Base-by-base conservation (phyloP, 1,140 invertebrate species). In the Thalassaphorura encarpata region DNA sequence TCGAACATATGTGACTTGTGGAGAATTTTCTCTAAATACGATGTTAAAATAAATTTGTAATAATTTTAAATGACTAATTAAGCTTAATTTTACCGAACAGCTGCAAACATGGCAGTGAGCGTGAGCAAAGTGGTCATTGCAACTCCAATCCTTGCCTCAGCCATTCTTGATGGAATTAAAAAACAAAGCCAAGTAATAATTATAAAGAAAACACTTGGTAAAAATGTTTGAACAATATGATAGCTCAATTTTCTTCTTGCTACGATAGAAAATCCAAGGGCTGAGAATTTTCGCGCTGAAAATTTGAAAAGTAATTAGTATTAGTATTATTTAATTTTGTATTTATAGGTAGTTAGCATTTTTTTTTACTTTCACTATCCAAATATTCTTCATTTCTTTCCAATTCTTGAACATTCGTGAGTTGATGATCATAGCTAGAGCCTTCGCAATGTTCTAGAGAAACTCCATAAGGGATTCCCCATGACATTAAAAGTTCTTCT, bases 1-100 rank as follows among this genome's bases (percentile, higher is more conserved):
- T 67, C 84, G 83, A 29, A 82, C 68, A 64, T 80, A 79, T 18
- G 79, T 69, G 0, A 78, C 78, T 60, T 76, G 77, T 5, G 48
- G 48, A 4, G 48, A 36, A 21, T 39, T 21, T 27, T 51, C 48
- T 24, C 11, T 36, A n/a, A 36, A 36, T n/a, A 36, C 33, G 11
- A 11, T 36, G 11, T n/a, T 11, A 11, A 36, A n/a, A 36, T n/a
- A 36, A 36, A 36, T 36, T 36, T n/a, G n/a, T n/a, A n/a, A n/a
- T n/a, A n/a, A n/a, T 36, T 36, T 36, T n/a, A n/a, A n/a, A 11
- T n/a, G 33, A 36, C 11, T 11, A 36, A 36, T n/a, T n/a, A n/a
- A 36, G 33, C n/a, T n/a, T n/a, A n/a, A n/a, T n/a, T n/a, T n/a
- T n/a, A n/a, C n/a, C n/a, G 19, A 8, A 47, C 45, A 8, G 45